Percentiles rank a stretch among this genome's conserved stretches.
Evolutionary conservation across 1,140 invertebrate species (phyloP).

Genomic region (Drosophila littoralis): DNA sequence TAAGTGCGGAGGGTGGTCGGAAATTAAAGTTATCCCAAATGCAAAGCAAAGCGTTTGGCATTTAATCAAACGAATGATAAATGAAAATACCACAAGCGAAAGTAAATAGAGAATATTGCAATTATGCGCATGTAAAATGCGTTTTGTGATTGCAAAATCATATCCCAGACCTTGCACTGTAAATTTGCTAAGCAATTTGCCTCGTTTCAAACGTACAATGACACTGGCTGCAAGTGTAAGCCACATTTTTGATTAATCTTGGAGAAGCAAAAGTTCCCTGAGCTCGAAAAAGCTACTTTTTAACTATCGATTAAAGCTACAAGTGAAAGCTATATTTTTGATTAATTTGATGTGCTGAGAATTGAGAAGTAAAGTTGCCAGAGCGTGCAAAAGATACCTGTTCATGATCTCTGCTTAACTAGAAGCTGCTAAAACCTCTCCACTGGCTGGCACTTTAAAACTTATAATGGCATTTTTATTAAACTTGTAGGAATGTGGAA

Average conservation of each 20-base stretch:
- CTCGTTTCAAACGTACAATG: background rate
- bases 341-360: too few relatives aligned
- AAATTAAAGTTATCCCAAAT: slow-evolving; percentile 33
- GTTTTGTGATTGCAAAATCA: slow-evolving; percentile 13
- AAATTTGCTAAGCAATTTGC: slow-evolving; percentile 4
- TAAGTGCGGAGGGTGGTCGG: slow-evolving; percentile 12
- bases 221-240: background rate
- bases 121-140: slow-evolving; percentile 7
- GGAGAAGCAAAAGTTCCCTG: too few relatives aligned
- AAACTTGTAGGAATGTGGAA: too few relatives aligned
- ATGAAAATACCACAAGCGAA: slow-evolving; percentile 10
- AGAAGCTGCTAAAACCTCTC: too few relatives aligned
- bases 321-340: too few relatives aligned
- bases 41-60: slow-evolving; percentile 11
- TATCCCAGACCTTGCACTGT: slow-evolving; percentile 1
- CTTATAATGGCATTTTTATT: too few relatives aligned
- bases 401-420: too few relatives aligned
- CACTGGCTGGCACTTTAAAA: too few relatives aligned
- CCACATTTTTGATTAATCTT: background rate
- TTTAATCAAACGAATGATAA: slow-evolving; percentile 36
- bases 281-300: too few relatives aligned
- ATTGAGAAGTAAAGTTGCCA: too few relatives aligned
- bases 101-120: slow-evolving; percentile 1
- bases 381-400: too few relatives aligned
- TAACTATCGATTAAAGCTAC: too few relatives aligned